Conservation (phyloP, 2,113 vertebrate genomes). For the Neolamprologus modestus region DNA sequence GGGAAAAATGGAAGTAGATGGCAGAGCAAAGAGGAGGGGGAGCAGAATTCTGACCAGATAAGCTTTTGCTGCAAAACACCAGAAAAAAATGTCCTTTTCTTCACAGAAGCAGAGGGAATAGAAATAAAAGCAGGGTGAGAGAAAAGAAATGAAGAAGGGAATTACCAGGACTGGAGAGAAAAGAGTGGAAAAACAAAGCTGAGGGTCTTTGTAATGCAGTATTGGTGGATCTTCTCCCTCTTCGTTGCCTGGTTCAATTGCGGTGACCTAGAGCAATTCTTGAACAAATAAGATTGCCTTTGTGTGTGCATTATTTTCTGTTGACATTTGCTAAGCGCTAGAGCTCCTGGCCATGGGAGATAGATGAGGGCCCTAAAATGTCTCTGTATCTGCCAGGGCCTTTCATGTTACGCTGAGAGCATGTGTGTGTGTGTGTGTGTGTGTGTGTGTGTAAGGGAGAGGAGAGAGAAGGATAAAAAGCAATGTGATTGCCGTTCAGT, state of each 20-base stretch:
- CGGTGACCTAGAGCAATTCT: conserved; percentile 76
- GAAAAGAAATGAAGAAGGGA: neutral
- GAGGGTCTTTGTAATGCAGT: neutral
- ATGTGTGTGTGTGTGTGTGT: neutral
- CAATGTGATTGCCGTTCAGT: conserved; percentile 52
- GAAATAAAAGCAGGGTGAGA: neutral
- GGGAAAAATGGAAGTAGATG: neutral
- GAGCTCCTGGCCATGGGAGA: conserved; percentile 74
- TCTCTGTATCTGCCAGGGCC: conserved; percentile 65
- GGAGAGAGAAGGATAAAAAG: neutral
- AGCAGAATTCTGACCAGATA: neutral
- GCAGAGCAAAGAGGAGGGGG: neutral
- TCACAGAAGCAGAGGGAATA: neutral
- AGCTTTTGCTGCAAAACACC: neutral
- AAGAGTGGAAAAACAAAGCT: neutral
- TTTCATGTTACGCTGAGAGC: conserved; percentile 72
- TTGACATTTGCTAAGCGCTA: conserved; percentile 79
- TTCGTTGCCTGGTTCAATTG: conserved; percentile 59
- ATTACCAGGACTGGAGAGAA: conserved; percentile 1
- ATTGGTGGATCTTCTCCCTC: conserved; percentile 26
- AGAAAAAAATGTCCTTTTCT: conserved; percentile 9
- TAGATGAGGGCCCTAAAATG: conserved; percentile 73
- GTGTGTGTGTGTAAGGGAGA: neutral
- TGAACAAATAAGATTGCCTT: conserved; percentile 79
- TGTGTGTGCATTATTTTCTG: conserved; percentile 78